Conservation (phyloP, 2,113 vertebrate genomes). For the Canis aureus region DNA sequence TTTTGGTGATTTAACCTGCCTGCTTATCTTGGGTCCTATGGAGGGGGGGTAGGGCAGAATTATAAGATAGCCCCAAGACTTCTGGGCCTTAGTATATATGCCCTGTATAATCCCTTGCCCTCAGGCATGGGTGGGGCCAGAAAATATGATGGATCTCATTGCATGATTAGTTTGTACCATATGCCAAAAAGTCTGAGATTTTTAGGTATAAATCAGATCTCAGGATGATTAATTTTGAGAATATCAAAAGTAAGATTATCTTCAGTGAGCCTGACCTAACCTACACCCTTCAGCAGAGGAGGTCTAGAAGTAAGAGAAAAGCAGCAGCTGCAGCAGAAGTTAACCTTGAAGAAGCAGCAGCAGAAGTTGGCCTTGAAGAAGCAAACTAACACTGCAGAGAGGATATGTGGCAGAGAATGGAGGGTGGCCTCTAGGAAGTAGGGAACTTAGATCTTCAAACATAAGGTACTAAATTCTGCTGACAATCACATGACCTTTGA, state of each 20-base stretch:
- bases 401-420: too few species aligned
- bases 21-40: background rate
- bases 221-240: background rate
- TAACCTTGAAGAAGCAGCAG: background rate
- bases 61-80: background rate
- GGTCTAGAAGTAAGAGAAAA: background rate
- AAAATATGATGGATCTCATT: background rate
- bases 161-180: background rate
- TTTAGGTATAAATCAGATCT: background rate
- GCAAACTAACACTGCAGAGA: background rate
- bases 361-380: background rate
- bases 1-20: background rate
- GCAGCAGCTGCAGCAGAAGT: too few species aligned
- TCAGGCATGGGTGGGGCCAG: background rate
- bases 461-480: background rate
- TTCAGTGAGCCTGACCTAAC: background rate
- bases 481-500: background rate
- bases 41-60: background rate
- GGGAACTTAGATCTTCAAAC: background rate
- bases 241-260: background rate
- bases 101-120: background rate
- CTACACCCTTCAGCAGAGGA: background rate
- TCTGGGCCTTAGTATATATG: background rate
- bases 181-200: background rate
- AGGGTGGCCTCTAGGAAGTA: background rate